phyloP scores from a whole-genome alignment of 2,113 vertebrate species.

The Smithornis capensis region DNA sequence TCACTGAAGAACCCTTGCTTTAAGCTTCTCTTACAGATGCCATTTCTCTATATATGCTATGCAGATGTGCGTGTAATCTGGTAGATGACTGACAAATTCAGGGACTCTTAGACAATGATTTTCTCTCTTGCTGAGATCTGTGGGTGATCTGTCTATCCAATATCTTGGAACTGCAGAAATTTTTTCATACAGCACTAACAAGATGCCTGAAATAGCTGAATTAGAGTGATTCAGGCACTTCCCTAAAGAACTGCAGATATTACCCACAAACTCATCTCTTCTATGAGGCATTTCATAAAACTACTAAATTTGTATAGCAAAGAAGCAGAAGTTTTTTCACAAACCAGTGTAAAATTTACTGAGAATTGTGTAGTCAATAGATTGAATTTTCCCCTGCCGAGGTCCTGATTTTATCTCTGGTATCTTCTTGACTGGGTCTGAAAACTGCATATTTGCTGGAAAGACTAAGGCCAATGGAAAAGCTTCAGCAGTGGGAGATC shows the following conservation, averaged over 20 bases:
- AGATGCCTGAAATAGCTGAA: neutral
- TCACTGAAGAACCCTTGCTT: neutral
- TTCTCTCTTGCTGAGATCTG: neutral
- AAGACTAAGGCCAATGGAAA: neutral
- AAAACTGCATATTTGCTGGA: neutral
- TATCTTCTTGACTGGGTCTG: neutral
- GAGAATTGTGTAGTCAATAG: neutral
- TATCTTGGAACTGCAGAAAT: neutral
- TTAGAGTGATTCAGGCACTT: neutral
- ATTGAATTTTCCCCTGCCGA: neutral
- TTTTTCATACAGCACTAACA: neutral
- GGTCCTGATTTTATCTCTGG: rapidly evolving
- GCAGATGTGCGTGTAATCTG: neutral
- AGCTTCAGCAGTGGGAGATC: neutral
- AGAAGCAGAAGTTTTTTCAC: neutral
- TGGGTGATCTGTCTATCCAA: neutral
- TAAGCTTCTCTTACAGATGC: neutral
- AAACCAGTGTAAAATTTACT: neutral
- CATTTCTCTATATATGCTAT: no score
- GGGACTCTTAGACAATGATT: neutral
- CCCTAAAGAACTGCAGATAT: neutral
- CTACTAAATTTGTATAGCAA: neutral
- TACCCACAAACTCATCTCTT: neutral
- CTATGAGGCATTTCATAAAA: neutral
- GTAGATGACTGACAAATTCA: neutral